Percentiles rank a stretch among this genome's conserved stretches.
Evolutionary conservation across 1,140 invertebrate genomes (phyloP).

Genomic region (Nephila pilipes): DNA sequence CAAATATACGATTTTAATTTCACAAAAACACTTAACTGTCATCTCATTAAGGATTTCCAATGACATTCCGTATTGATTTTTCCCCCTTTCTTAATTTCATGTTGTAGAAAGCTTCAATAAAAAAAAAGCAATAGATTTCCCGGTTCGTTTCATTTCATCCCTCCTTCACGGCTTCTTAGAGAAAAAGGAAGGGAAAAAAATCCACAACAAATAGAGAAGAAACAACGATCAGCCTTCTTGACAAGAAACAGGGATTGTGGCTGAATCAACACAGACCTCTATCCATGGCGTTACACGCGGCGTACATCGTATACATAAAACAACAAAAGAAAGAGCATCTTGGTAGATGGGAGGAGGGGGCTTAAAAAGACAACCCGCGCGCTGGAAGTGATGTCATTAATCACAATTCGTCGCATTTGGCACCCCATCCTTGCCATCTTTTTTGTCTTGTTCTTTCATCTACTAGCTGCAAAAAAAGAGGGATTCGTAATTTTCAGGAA

Average conservation of each 20-base stretch:
- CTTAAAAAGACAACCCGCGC: conserved; percentile 59
- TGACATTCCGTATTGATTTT: neutral
- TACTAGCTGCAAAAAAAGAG: neutral
- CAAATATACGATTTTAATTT: too few relatives aligned
- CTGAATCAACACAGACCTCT: conserved; percentile 63
- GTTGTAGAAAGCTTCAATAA: neutral
- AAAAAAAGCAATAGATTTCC: neutral
- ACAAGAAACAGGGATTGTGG: conserved; percentile 73
- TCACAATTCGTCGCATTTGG: conserved; percentile 67
- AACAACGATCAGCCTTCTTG: conserved; percentile 62
- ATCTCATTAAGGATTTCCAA: neutral
- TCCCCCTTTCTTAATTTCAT: neutral
- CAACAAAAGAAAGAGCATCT: conserved; percentile 10
- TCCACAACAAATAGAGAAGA: neutral
- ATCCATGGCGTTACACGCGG: conserved; percentile 25
- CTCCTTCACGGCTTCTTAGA: neutral
- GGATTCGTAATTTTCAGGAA: neutral
- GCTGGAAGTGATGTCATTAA: conserved; percentile 60
- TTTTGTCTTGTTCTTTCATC: neutral
- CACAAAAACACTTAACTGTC: neutral
- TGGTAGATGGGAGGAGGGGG: neutral
- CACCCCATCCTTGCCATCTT: neutral
- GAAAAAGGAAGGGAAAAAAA: neutral
- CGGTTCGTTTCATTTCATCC: neutral
- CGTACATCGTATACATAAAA: conserved; percentile 54